These are phyloP conservation scores for Mesaphorura yosii DNA, from an alignment of 1,140 invertebrate species.

Conservation along the genomic window DNA sequence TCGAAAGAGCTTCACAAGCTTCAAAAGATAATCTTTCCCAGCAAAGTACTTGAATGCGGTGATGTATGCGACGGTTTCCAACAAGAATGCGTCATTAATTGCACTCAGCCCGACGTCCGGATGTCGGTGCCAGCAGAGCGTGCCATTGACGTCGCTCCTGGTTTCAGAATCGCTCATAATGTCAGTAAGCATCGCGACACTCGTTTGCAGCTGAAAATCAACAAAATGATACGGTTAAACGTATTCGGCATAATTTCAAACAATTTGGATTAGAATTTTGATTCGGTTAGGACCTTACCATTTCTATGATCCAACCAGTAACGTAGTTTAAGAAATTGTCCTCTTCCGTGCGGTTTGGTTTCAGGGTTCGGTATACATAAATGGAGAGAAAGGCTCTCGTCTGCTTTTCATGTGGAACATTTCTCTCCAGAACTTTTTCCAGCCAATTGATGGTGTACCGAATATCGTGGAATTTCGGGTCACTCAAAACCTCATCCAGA, in stretches of 20 bases:
- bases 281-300: slow-evolving; percentile 51
- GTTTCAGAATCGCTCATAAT: slow-evolving; percentile 50
- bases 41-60: slow-evolving; percentile 66
- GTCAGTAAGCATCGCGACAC: slow-evolving; percentile 49
- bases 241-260: neutral
- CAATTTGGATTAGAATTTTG: neutral
- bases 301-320: slow-evolving; percentile 86
- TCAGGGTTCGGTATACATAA: neutral
- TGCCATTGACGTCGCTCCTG: slow-evolving; percentile 46
- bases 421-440: neutral
- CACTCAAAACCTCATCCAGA: neutral
- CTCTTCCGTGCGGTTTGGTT: neutral
- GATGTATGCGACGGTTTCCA: slow-evolving; percentile 65
- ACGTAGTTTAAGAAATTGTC: slow-evolving; percentile 46
- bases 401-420: neutral
- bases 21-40: slow-evolving; percentile 60
- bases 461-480: neutral
- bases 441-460: neutral
- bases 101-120: slow-evolving; percentile 44
- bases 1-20: slow-evolving; percentile 68
- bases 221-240: neutral
- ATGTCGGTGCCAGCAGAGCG: slow-evolving; percentile 52
- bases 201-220: slow-evolving; percentile 40
- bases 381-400: neutral
- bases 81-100: slow-evolving; percentile 60